These are phyloP conservation scores for Cichladusa arquata DNA, from an alignment of 2,113 vertebrate genomes.

Conservation along the genomic window DNA sequence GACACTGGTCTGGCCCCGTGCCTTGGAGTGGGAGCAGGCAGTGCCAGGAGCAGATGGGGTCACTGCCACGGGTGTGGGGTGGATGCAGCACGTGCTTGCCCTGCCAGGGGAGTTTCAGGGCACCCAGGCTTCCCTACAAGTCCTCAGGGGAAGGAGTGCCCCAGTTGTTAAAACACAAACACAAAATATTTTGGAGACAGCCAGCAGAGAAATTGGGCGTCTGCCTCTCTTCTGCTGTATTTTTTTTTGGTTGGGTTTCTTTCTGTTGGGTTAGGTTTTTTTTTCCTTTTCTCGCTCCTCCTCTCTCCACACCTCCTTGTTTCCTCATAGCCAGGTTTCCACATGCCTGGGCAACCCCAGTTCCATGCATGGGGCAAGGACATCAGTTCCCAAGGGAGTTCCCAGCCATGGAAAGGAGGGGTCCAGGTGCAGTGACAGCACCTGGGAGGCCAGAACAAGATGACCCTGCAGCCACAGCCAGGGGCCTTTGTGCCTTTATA, in stretches of 20 bases:
- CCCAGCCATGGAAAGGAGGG: accelerated
- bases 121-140: not conserved
- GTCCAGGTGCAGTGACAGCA: not conserved
- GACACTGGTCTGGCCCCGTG: accelerated
- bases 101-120: accelerated
- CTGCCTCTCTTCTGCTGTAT: not conserved
- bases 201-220: not conserved
- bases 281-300: not conserved
- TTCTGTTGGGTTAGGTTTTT: too few relatives aligned
- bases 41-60: accelerated
- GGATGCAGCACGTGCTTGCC: not conserved
- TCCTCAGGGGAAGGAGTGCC: not conserved
- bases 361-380: accelerated
- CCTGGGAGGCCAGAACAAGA: accelerated
- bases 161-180: not conserved
- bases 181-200: not conserved
- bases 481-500: not conserved
- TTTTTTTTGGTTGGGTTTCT: not conserved
- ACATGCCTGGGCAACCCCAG: not conserved
- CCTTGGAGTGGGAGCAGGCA: not conserved
- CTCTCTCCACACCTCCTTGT: not conserved
- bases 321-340: not conserved
- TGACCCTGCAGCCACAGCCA: not conserved
- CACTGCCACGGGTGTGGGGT: accelerated
- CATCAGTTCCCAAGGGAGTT: not conserved